phyloP scores from a whole-genome alignment of 2,888 invertebrate genomes.

The Lottia scabra region DNA sequence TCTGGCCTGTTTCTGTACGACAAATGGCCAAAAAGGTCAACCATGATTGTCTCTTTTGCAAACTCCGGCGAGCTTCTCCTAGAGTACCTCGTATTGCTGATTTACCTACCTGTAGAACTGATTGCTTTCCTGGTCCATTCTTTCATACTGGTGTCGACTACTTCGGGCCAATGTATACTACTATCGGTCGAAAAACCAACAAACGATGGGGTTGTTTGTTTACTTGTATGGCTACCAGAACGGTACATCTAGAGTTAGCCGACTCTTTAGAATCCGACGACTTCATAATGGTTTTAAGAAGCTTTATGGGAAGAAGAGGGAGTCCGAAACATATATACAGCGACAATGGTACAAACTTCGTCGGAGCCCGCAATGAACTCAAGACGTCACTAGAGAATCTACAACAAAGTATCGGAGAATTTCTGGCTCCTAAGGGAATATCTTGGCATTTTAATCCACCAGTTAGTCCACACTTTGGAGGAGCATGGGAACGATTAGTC shows the following conservation, averaged over 20 bases:
- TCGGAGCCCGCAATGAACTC: constrained; percentile 29
- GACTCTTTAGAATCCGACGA: constrained; percentile 12
- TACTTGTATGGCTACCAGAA: constrained; percentile 12
- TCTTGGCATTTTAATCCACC: constrained; percentile 64
- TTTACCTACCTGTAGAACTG: constrained; percentile 10
- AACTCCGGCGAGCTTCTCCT: neutral
- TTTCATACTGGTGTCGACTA: constrained; percentile 16
- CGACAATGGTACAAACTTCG: constrained; percentile 38
- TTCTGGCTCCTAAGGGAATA: constrained; percentile 32
- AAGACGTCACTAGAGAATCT: constrained; percentile 19
- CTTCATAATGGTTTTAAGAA: constrained; percentile 7
- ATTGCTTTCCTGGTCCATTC: constrained; percentile 1
- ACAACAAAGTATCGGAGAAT: constrained; percentile 8
- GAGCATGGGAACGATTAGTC: constrained; percentile 63
- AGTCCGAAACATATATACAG: constrained; percentile 20
- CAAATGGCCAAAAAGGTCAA: neutral
- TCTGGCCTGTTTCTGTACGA: neutral
- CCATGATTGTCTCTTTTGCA: neutral
- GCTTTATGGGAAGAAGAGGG: constrained; percentile 20
- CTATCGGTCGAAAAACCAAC: neutral
- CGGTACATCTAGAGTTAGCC: constrained; percentile 20
- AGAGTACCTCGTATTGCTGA: constrained; percentile 12
- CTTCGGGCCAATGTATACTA: constrained; percentile 15
- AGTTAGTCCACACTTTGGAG: constrained; percentile 59
- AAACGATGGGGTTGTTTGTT: constrained; percentile 20